These are phyloP conservation scores for Drosophila elegans DNA, from an alignment of 1,140 invertebrate species.

Conservation along the genomic window DNA sequence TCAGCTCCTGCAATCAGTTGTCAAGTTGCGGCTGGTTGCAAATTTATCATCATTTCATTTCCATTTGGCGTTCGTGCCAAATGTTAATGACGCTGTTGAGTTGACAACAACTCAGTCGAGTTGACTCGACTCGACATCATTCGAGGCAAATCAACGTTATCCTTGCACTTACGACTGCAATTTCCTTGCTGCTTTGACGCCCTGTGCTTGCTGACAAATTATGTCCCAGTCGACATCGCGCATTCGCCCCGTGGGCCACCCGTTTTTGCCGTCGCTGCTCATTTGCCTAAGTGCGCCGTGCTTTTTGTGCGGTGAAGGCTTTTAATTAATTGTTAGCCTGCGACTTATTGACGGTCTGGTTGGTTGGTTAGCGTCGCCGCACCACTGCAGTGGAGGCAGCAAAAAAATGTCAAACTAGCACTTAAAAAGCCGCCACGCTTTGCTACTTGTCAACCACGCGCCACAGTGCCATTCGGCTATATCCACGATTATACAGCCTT, in stretches of 20 bases:
- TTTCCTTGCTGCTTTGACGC: constrained; percentile 74
- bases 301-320: constrained; percentile 65
- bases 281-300: constrained; percentile 78
- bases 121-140: constrained; percentile 53
- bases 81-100: constrained; percentile 82
- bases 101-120: constrained; percentile 73
- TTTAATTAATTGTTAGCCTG: constrained; percentile 81
- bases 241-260: constrained; percentile 71
- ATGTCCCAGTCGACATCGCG: constrained; percentile 75
- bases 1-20: constrained; percentile 57
- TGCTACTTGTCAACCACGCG: constrained; percentile 80
- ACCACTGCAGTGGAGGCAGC: constrained; percentile 27
- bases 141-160: constrained; percentile 60
- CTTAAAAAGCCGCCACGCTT: constrained; percentile 81
- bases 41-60: constrained; percentile 84
- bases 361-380: constrained; percentile 63
- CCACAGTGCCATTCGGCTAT: constrained; percentile 33
- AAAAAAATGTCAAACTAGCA: constrained; percentile 80
- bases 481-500: background rate
- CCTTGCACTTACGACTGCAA: constrained; percentile 54
- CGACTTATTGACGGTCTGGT: constrained; percentile 82
- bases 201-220: constrained; percentile 67
- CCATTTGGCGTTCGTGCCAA: constrained; percentile 79
- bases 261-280: constrained; percentile 51
- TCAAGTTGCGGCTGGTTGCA: constrained; percentile 71